A percentile compares a stretch with the other conserved stretches of the same genome.
Evolutionary conservation across 2,888 invertebrate species (phyloP).

Genomic region (Standfussiana lucernea): DNA sequence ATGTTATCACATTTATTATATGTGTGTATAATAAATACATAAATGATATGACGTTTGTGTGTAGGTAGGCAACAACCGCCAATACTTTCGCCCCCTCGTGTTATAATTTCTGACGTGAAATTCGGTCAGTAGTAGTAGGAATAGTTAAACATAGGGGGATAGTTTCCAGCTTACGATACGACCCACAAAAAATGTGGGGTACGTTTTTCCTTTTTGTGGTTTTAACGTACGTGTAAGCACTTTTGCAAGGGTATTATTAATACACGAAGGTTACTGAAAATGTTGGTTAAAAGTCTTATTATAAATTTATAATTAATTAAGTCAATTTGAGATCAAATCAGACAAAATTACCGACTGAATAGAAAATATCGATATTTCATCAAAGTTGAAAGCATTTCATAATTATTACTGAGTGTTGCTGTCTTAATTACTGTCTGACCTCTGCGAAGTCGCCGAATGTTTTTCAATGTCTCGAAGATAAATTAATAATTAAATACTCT

Average conservation of each 20-base stretch:
- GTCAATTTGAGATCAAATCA: conserved; percentile 8
- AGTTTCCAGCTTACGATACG: background rate
- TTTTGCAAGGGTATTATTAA: background rate
- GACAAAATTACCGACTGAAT: conserved; percentile 5
- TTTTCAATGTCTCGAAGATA: conserved; percentile 32
- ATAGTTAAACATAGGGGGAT: conserved; percentile 1
- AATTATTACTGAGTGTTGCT: conserved; percentile 14
- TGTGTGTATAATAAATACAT: conserved; percentile 7
- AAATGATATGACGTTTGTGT: conserved; percentile 12
- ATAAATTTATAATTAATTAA: background rate
- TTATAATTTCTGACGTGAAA: conserved; percentile 14
- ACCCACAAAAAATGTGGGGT: conserved; percentile 9
- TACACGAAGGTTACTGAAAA: background rate
- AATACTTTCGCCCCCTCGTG: background rate
- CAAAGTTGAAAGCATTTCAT: conserved; percentile 34
- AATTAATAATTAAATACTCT: conserved; percentile 30
- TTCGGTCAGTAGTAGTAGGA: conserved; percentile 7
- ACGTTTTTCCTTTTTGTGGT: background rate
- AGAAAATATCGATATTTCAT: conserved; percentile 10
- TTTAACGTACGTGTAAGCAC: background rate
- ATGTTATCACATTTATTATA: conserved; percentile 44
- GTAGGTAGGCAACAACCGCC: conserved; percentile 14
- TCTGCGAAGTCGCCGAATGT: conserved; percentile 25
- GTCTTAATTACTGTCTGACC: conserved; percentile 31
- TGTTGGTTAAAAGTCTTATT: background rate